Base-by-base conservation (phyloP, 2,888 invertebrate species). In the Tetragonisca angustula region DNA sequence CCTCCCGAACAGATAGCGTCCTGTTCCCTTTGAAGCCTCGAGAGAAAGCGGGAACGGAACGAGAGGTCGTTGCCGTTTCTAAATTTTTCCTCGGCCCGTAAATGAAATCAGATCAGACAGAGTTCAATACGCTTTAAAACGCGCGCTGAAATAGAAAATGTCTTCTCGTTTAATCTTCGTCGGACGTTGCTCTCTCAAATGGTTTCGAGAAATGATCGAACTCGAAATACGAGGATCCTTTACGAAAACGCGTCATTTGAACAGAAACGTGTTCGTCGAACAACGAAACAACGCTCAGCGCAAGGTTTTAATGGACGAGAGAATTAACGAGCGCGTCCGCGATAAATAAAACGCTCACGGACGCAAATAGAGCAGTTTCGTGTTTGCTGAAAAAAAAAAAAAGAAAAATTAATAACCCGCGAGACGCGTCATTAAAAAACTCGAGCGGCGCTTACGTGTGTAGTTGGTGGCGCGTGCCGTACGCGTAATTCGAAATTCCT, bases 331-430 rank as follows among this genome's bases (percentile, higher is more conserved):
- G 56, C 56, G 56, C 43, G n/a, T 72, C 56, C 4, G 4, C 3
- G 17, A 49, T 76, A 76, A 79, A 76, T 76, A 67, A 62, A 79
- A 52, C 62, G 59, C 59, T 32, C 9, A 17, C 43, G 9, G 15
- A 54, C 1, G 15, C 11, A 43, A 65, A 67, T 36, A 21, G 49
- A n/a, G 19, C 36, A 62, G n/a, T 59, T 49, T 11, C 50, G 13
- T 21, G 24, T 75, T 79, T 61, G 15, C 15, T 24, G 21, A 54
- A 68, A 43, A 27, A 27, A 27, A 27, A 2, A 27, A 27, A 27
- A 2, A 27, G 2, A 27, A 27, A 79, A 68, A 69, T 69, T 76
- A 54, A 79, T 79, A 76, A 52, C 43, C 17, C 54, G 13, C 13
- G 36, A 27, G 52, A 27, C 43, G 19, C 2, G 27, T 27, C n/a